Evolutionary conservation across 2,888 invertebrate species (phyloP), one percentile per base, ranked within the genome.

Genomic region (Dryocosmus kuriphilus): DNA sequence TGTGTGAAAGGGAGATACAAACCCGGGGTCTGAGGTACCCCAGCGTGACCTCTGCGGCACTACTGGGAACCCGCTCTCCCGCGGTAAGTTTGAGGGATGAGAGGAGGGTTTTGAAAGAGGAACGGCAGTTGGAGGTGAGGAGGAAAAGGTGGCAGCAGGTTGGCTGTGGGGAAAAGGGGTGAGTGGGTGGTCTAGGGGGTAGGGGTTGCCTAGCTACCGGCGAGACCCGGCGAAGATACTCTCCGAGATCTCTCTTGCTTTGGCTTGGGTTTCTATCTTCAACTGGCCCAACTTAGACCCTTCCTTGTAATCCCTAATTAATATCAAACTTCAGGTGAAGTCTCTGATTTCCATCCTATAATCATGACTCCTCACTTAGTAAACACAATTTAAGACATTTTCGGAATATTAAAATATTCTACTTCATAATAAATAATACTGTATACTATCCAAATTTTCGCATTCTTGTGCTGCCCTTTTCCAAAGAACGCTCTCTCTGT

Each of bases 211-310:
- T 90, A 91, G 91, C 91, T 91, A 91, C 91, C 89, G 88, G 85
- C 88, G 90, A 90, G 91, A 90, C 91, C 91, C 91, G 91, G 91
- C 91, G 91, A 91, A 91, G 91, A 91, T 91, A 89, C 89, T 89
- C 84, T 86, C 87, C 81, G 88, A 89, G 89, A 89, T 88, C 87
- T 89, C 86, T 88, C 85, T 81, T 78, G 77, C 80, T 79, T 78
- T 76, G 77, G 74, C 78, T 80, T 80, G 75, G 78, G 77, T 79
- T 82, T 80, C 76, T 78, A 77, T 81, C 79, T 75, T 71, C 77
- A 81, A 75, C 75, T 67, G 75, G 80, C 76, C 78, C 55, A 65
- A 78, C 80, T 80, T 77, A 63, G 74, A 80, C 77, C 73, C 74
- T 73, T 77, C 61, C 63, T 61, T 73, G 63, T 76, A 79, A 75